These are phyloP conservation scores for Eptesicus fuscus DNA, from an alignment of 2,113 vertebrate genomes.

Conservation along the genomic window DNA sequence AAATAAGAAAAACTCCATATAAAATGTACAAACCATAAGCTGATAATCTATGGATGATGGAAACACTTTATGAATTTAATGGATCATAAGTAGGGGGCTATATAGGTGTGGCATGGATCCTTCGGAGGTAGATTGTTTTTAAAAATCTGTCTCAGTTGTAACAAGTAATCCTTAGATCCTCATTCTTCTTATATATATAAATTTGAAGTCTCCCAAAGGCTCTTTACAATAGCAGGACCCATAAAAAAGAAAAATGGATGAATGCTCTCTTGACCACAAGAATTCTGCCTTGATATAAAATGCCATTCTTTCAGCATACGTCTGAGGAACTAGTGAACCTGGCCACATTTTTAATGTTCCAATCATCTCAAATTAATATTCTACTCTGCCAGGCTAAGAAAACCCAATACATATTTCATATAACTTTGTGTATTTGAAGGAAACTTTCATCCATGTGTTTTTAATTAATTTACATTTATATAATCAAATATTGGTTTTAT, in stretches of 20 bases:
- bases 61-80: background rate
- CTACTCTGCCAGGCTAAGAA: constrained; percentile 30
- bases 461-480: constrained; percentile 57
- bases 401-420: background rate
- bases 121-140: background rate
- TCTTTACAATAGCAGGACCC: background rate
- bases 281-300: constrained; percentile 25
- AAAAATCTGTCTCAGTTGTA: background rate
- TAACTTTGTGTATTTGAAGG: constrained; percentile 34
- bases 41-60: background rate
- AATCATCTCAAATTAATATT: constrained; percentile 59
- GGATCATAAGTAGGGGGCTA: background rate
- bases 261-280: background rate
- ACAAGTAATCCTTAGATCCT: background rate
- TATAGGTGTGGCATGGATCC: background rate
- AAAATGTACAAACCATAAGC: background rate
- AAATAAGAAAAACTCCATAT: background rate
- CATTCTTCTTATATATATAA: background rate
- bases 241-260: background rate
- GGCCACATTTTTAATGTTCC: constrained; percentile 29
- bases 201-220: background rate
- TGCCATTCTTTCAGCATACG: background rate
- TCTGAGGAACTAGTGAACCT: background rate
- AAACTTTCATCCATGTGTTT: constrained; percentile 33
- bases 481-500: constrained; percentile 47